Base-by-base conservation (phyloP, 1,140 invertebrate genomes). In the Dendroctonus ponderosae region DNA sequence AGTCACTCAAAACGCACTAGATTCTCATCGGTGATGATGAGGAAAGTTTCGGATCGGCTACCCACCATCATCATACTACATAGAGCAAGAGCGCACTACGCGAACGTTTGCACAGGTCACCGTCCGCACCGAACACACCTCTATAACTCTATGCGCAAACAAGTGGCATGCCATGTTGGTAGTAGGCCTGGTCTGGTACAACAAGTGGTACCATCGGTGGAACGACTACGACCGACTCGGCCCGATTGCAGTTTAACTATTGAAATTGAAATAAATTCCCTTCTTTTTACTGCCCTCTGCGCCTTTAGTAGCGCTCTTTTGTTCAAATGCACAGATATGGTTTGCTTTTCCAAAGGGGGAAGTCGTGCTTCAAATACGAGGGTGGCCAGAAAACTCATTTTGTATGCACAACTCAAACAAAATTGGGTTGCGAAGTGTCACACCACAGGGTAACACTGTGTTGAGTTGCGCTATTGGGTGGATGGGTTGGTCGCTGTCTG, bases 221-320 rank as follows among this genome's bases (percentile, higher is more conserved):
- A 14, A 14, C 9, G 44, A 9, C 12, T 11, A 9, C 9, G 12
- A 46, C 9, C 12, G 9, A 46, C 44, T 46, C 4, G 44, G 12
- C 9, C 9, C 12, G 9, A 11, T 46, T 11, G 9, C 9, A 46
- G 44, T 9, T 11, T 9, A n/a, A n/a, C n/a, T n/a, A n/a, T n/a
- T n/a, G n/a, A n/a, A n/a, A 9, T 9, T 9, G 44, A 46, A 11
- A 11, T 46, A 46, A 46, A 46, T 12, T 46, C 44, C 44, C 44
- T 46, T 4, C 44, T 46, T 46, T 46, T 46, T 46, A 9, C 9
- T 46, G 44, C 9, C 12, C 44, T 3, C 3, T 26, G 44, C 44
- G 44, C 44, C 44, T 46, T n/a, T 2, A 11, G 44, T 46, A 46
- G 12, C 44, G 44, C 44, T 46, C 44, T 46, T 46, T 46, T 46